Evolutionary conservation across 2,113 vertebrate genomes (phyloP).

Genomic region (Pelusios castaneus): DNA sequence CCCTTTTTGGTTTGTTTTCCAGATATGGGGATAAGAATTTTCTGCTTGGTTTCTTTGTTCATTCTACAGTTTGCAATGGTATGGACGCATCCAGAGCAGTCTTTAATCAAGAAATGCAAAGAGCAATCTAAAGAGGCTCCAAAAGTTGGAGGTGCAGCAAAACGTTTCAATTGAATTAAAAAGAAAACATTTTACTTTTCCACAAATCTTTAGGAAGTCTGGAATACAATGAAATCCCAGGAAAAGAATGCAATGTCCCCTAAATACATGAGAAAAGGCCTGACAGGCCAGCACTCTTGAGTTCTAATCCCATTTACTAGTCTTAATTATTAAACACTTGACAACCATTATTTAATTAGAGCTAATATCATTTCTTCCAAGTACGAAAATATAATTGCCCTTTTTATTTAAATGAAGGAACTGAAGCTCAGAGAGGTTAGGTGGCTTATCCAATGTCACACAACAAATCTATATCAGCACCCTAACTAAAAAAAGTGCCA

Average conservation of each 20-base stretch:
- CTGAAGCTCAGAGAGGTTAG: too few species aligned
- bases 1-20: fast-evolving
- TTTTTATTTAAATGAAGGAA: neutral
- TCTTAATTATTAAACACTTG: neutral
- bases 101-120: too few species aligned
- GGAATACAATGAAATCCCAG: neutral
- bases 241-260: neutral
- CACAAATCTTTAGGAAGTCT: fast-evolving
- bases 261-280: neutral
- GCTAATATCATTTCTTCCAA: neutral
- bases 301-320: neutral
- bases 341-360: neutral
- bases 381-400: neutral
- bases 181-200: neutral
- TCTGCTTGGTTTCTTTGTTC: neutral
- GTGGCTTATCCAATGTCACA: too few species aligned
- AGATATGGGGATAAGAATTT: neutral
- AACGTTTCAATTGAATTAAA: neutral
- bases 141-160: neutral
- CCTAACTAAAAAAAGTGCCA: too few species aligned
- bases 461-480: too few species aligned
- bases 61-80: neutral
- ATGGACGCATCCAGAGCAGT: neutral
- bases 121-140: neutral
- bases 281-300: fast-evolving